Percentiles rank a stretch among this genome's conserved stretches.
Conservation (phyloP, 2,797 vertebrate genomes). For the Scomberomorus guttatus region DNA sequence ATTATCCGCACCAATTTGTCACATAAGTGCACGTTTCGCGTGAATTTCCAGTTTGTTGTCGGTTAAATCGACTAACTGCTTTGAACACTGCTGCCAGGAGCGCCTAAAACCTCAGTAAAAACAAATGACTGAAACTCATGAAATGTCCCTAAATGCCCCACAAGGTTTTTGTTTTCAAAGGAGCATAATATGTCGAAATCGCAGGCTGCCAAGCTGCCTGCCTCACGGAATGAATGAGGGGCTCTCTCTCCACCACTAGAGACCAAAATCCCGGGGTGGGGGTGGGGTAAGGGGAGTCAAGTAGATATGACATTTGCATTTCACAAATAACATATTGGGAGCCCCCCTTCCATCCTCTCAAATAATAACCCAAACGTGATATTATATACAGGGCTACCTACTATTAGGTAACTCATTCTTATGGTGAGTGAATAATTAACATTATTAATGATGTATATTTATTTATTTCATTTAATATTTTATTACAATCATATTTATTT, state of each 20-base stretch:
- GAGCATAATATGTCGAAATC: background rate
- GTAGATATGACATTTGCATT: conserved; percentile 37
- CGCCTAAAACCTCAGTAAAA: background rate
- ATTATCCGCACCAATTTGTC: background rate
- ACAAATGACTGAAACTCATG: accelerated
- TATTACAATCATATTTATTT: background rate
- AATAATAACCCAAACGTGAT: background rate
- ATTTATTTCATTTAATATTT: background rate
- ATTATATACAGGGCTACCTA: background rate
- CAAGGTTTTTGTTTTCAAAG: background rate
- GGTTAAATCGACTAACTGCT: background rate
- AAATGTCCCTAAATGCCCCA: background rate
- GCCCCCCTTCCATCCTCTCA: background rate
- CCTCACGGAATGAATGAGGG: conserved; percentile 26
- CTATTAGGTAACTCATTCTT: background rate
- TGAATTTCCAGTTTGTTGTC: background rate
- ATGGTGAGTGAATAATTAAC: background rate
- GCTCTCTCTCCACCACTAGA: conserved; percentile 17
- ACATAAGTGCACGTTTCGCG: background rate
- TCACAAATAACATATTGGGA: background rate
- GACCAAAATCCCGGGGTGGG: conserved; percentile 37
- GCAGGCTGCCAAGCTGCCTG: background rate
- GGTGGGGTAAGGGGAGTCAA: conserved; percentile 40
- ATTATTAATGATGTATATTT: background rate
- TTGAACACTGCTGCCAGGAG: background rate